Evolutionary conservation across 2,113 vertebrate species (phyloP).

Genomic region (Oenanthe oenanthe): DNA sequence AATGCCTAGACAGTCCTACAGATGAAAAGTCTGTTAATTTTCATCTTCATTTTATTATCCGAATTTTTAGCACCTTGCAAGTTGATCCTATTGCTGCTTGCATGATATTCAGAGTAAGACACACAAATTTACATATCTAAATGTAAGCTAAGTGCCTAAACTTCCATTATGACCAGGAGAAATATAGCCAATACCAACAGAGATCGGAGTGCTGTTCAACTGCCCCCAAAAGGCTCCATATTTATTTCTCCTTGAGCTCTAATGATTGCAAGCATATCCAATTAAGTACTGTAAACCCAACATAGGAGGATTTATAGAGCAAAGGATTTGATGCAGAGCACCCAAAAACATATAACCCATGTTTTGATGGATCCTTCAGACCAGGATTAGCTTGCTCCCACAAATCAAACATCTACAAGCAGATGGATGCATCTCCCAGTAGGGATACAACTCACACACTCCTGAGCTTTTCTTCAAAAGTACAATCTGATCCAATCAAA

Average conservation of each 20-base stretch:
- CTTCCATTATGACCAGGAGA: background rate
- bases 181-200: background rate
- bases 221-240: background rate
- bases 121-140: background rate
- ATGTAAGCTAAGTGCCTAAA: background rate
- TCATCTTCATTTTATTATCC: background rate
- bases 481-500: background rate
- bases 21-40: background rate
- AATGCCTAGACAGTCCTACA: background rate
- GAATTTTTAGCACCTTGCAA: background rate
- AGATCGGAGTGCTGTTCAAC: fast-evolving
- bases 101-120: background rate
- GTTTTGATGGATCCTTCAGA: background rate
- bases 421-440: background rate
- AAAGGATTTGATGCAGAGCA: background rate
- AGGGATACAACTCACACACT: background rate
- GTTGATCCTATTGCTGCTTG: background rate
- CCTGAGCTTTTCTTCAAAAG: background rate
- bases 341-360: fast-evolving
- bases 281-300: background rate
- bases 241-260: background rate
- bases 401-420: background rate
- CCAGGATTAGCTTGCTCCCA: background rate
- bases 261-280: background rate
- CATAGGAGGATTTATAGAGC: background rate